phyloP scores from a whole-genome alignment of 2,888 invertebrate genomes.

The Bellardia bayeri region DNA sequence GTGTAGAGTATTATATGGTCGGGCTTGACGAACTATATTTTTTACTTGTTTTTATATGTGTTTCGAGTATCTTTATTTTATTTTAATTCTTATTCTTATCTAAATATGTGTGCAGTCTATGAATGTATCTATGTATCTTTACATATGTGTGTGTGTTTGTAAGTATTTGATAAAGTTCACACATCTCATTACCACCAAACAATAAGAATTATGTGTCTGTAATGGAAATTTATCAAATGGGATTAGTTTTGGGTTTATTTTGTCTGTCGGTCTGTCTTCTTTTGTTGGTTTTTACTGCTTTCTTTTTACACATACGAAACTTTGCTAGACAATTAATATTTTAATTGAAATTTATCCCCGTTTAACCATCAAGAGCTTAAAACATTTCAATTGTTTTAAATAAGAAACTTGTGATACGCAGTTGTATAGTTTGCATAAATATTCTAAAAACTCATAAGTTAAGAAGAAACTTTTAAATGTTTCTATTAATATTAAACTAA shows the following conservation, averaged over 20 bases:
- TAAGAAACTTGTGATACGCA: not conserved
- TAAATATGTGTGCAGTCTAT: constrained; percentile 45
- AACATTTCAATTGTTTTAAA: constrained; percentile 29
- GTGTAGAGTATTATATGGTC: too few relatives aligned
- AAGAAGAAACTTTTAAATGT: too few relatives aligned
- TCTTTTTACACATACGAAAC: constrained; percentile 13
- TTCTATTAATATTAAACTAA: too few relatives aligned
- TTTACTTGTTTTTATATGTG: not conserved
- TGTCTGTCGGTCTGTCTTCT: not conserved
- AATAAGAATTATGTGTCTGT: constrained; percentile 60
- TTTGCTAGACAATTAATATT: constrained; percentile 59
- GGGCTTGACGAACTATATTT: too few relatives aligned
- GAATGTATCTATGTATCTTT: not conserved
- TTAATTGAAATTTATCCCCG: constrained; percentile 65
- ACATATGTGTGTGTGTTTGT: constrained; percentile 5
- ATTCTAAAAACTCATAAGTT: too few relatives aligned
- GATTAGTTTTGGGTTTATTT: constrained; percentile 65
- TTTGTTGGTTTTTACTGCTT: not conserved
- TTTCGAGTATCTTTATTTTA: constrained; percentile 28
- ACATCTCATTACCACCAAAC: constrained; percentile 66
- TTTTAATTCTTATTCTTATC: constrained; percentile 43
- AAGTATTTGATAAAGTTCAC: constrained; percentile 61
- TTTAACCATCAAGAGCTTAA: constrained; percentile 22
- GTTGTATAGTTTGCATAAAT: too few relatives aligned
- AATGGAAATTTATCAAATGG: constrained; percentile 64